Conservation (phyloP, 2,888 invertebrate species). For the Tromatobia lineatoria region DNA sequence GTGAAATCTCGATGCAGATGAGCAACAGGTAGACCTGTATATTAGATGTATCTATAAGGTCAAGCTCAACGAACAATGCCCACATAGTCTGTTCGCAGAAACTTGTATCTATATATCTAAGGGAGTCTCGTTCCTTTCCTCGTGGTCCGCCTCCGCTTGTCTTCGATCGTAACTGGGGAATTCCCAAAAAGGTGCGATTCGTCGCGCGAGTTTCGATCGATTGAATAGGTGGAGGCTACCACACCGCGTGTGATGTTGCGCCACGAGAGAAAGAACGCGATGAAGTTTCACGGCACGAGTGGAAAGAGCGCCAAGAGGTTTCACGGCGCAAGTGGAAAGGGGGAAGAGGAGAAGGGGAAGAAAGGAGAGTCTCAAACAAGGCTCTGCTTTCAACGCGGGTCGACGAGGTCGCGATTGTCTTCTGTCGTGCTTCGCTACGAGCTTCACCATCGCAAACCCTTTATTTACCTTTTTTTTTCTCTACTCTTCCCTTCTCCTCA, state of each 20-base stretch:
- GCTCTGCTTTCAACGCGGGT: slow-evolving; percentile 82
- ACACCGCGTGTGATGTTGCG: slow-evolving; percentile 9
- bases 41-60: slow-evolving; percentile 21
- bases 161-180: slow-evolving; percentile 48
- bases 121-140: slow-evolving; percentile 30
- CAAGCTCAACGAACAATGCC: slow-evolving; percentile 55
- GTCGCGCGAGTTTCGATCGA: slow-evolving; percentile 63
- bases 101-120: slow-evolving; percentile 38
- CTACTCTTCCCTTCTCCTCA: slow-evolving; percentile 53
- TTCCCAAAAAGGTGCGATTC: slow-evolving; percentile 74
- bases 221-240: slow-evolving; percentile 59
- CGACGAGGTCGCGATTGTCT: slow-evolving; percentile 81
- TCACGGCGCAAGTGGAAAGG: slow-evolving; percentile 27
- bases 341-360: slow-evolving; percentile 57
- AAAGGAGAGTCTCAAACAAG: slow-evolving; percentile 79
- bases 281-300: slow-evolving; percentile 2
- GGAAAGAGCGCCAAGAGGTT: slow-evolving; percentile 31
- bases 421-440: slow-evolving; percentile 48
- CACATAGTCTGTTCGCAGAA: slow-evolving; percentile 1
- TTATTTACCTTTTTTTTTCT: slow-evolving; percentile 19
- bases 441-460: slow-evolving; percentile 26
- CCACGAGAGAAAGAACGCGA: slow-evolving; percentile 5
- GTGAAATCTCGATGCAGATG: too few species aligned
- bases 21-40: slow-evolving; percentile 23
- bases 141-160: slow-evolving; percentile 54